These are phyloP conservation scores for Sebastes diaconus DNA, from an alignment of 2,797 vertebrate genomes.

Conservation along the genomic window DNA sequence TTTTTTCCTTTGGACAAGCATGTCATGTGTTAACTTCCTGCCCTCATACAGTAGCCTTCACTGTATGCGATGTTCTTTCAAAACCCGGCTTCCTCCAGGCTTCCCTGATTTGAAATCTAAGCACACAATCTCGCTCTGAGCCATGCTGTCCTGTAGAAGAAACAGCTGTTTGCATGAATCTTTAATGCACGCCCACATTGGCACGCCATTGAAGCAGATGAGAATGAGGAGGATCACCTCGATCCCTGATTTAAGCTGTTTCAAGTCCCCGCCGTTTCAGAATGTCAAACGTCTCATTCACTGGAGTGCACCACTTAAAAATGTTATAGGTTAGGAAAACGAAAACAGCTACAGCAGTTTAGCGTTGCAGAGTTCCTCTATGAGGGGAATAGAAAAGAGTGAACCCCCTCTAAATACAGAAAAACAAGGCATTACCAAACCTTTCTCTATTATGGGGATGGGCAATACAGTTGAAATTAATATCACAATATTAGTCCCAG, in stretches of 20 bases:
- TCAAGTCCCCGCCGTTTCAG: constrained; percentile 37
- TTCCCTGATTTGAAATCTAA: constrained; percentile 62
- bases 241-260: constrained; percentile 53
- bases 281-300: constrained; percentile 62
- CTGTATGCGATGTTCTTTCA: background rate
- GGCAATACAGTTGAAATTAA: background rate
- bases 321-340: constrained; percentile 28
- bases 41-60: background rate
- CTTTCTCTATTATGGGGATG: background rate
- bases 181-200: constrained; percentile 75
- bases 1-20: background rate
- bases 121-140: constrained; percentile 47
- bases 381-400: background rate
- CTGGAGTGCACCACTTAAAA: constrained; percentile 42
- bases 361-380: background rate
- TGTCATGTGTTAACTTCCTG: constrained; percentile 1
- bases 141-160: constrained; percentile 62
- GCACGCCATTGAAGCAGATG: constrained; percentile 46
- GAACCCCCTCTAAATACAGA: background rate
- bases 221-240: constrained; percentile 51
- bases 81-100: constrained; percentile 15
- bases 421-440: too few species aligned
- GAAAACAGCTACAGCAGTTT: background rate
- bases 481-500: background rate
- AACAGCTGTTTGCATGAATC: constrained; percentile 83